phyloP scores from a whole-genome alignment of 2,888 invertebrate species.

The Eugnorisma glareosa region DNA sequence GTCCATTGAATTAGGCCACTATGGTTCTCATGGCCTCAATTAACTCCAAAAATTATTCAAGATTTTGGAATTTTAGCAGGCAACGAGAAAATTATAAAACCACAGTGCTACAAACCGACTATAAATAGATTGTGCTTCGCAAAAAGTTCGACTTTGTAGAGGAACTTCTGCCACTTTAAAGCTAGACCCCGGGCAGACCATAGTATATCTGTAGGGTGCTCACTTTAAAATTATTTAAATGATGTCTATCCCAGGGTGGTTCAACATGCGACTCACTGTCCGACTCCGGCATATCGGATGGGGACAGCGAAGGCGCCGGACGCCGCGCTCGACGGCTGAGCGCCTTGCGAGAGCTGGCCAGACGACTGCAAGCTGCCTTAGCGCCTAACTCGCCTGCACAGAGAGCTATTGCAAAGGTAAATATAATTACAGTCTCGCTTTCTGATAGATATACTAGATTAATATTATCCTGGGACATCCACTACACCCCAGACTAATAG shows the following conservation, averaged over 20 bases:
- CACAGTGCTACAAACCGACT: neutral
- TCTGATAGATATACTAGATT: neutral
- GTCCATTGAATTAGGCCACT: too few species aligned
- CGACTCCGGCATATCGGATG: slow-evolving; percentile 95
- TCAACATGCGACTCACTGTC: slow-evolving; percentile 93
- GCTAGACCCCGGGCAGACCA: neutral
- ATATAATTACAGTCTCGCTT: neutral
- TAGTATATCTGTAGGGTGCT: neutral
- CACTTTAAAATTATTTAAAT: neutral
- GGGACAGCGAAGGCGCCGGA: slow-evolving; percentile 92
- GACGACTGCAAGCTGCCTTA: slow-evolving; percentile 92
- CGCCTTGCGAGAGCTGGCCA: slow-evolving; percentile 92
- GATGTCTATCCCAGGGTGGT: slow-evolving; percentile 78
- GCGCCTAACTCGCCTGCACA: slow-evolving; percentile 93
- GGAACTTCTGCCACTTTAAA: neutral
- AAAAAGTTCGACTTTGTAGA: neutral
- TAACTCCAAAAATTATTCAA: neutral
- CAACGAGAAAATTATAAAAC: neutral
- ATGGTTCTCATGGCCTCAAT: too few species aligned
- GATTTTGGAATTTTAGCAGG: neutral
- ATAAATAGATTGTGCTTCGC: neutral
- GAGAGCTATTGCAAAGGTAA: slow-evolving; percentile 91
- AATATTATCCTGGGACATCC: neutral
- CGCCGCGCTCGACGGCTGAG: slow-evolving; percentile 92
- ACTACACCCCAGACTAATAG: neutral